Conservation (phyloP, 2,888 invertebrate genomes). For the Euplagia quadripunctaria region DNA sequence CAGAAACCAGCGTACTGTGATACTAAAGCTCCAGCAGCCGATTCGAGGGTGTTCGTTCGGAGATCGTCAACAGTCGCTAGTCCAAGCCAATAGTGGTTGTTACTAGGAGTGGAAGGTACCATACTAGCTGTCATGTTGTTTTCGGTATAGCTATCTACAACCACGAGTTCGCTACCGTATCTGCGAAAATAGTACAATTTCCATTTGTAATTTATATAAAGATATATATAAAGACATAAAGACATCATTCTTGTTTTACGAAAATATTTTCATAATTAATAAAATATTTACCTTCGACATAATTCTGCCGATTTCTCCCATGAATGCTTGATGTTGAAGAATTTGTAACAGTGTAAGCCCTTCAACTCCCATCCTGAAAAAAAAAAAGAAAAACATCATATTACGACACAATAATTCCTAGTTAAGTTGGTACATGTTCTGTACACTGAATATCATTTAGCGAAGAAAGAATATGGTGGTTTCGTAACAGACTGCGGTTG, state of each 20-base stretch:
- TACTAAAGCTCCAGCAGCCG: conserved; percentile 95
- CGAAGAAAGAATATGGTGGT: conserved; percentile 37
- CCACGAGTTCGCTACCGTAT: conserved; percentile 97
- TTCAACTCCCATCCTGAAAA: conserved; percentile 96
- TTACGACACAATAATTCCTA: background rate
- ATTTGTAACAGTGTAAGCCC: conserved; percentile 97
- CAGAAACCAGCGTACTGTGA: conserved; percentile 98
- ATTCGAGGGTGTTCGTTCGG: conserved; percentile 97
- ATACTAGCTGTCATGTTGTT: conserved; percentile 96
- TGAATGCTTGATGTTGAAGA: conserved; percentile 97
- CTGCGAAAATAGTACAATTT: conserved; percentile 81
- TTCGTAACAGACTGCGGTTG: conserved; percentile 49
- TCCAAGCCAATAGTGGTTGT: conserved; percentile 96
- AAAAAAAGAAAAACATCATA: conserved; percentile 55
- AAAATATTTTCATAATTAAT: background rate
- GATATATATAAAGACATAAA: no score
- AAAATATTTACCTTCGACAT: conserved; percentile 93
- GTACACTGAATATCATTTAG: background rate
- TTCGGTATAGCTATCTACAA: conserved; percentile 96
- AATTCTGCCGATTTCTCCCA: conserved; percentile 98
- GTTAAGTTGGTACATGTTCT: background rate
- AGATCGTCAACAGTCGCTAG: conserved; percentile 96
- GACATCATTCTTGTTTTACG: no score
- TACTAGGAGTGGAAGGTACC: conserved; percentile 90
- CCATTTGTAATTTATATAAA: no score